Evolutionary conservation across 1,140 invertebrate genomes (phyloP).

Genomic region (Ruditapes philippinarum): DNA sequence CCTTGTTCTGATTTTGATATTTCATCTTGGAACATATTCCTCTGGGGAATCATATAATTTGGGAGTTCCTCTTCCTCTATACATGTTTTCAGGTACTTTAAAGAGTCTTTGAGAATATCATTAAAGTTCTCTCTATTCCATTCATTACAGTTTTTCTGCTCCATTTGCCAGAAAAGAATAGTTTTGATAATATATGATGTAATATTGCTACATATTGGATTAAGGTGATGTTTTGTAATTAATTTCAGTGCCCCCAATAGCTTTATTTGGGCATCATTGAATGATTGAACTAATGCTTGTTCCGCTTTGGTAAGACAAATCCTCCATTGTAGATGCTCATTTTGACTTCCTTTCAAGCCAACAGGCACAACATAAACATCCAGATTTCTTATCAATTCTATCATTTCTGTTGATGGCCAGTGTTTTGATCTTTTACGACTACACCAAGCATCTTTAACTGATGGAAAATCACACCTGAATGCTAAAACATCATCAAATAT

Average conservation of each 20-base stretch:
- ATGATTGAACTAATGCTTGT: neutral
- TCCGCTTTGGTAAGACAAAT: slow-evolving; percentile 21
- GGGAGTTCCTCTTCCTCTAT: neutral
- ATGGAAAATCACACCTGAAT: neutral
- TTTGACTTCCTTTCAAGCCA: neutral
- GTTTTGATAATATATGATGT: slow-evolving; percentile 45
- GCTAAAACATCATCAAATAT: neutral
- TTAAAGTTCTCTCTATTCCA: neutral
- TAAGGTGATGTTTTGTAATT: neutral
- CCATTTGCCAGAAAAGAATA: slow-evolving; percentile 20
- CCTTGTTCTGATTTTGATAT: neutral
- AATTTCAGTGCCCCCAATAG: slow-evolving; percentile 33
- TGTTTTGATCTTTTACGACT: neutral
- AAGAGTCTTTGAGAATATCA: neutral
- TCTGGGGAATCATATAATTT: slow-evolving; percentile 35
- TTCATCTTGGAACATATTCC: neutral
- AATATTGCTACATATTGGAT: neutral
- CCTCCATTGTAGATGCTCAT: slow-evolving; percentile 35
- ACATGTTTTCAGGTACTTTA: neutral
- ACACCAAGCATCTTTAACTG: neutral
- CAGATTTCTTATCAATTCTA: neutral
- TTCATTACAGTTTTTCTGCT: neutral
- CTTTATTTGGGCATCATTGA: slow-evolving; percentile 47
- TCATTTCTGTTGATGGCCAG: neutral
- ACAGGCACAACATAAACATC: slow-evolving; percentile 7